Conservation (phyloP, 2,888 invertebrate species). For the Nomada fucata region DNA sequence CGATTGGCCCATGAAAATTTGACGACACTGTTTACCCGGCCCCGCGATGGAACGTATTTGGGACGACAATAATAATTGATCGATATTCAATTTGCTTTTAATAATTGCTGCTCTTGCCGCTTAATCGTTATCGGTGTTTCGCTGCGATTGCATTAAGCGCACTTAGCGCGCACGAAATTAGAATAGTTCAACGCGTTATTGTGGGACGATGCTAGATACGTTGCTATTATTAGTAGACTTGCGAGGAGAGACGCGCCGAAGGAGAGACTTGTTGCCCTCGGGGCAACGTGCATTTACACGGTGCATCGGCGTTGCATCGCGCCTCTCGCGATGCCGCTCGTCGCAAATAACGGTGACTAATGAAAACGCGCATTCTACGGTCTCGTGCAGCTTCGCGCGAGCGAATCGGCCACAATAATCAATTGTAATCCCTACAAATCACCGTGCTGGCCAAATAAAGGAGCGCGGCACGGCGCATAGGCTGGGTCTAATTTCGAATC, state of each 20-base stretch:
- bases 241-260: constrained; percentile 38
- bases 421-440: constrained; percentile 58
- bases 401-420: constrained; percentile 46
- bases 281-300: constrained; percentile 64
- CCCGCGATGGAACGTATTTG: neutral
- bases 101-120: neutral
- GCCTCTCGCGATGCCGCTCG: constrained; percentile 55
- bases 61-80: too few species aligned
- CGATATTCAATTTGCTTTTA: too few species aligned
- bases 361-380: constrained; percentile 64
- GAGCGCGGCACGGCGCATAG: neutral
- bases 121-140: neutral
- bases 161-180: constrained; percentile 26
- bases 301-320: constrained; percentile 58
- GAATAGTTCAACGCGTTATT: constrained; percentile 51
- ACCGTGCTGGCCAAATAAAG: constrained; percentile 36
- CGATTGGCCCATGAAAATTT: too few species aligned
- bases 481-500: constrained; percentile 21
- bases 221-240: constrained; percentile 53
- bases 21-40: too few species aligned
- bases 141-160: constrained; percentile 30
- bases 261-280: constrained; percentile 33
- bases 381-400: constrained; percentile 33
- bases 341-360: constrained; percentile 72
- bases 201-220: constrained; percentile 32